Base-by-base conservation (phyloP, 1,140 invertebrate genomes). In the Ruditapes philippinarum region DNA sequence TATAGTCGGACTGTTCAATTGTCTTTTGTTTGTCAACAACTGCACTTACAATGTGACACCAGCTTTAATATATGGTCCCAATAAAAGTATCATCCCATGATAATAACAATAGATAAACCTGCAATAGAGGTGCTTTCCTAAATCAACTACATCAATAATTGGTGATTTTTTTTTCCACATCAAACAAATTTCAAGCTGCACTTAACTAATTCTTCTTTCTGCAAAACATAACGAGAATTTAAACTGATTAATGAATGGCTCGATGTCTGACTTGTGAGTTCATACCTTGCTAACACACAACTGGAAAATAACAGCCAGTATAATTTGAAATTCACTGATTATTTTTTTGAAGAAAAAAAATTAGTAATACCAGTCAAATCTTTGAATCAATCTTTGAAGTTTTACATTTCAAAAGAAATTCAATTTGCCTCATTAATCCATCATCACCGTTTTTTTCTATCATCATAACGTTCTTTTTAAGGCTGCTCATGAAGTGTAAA, bases 361-460 rank as follows among this genome's bases (percentile, higher is more conserved):
- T 70, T 78, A 25, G 42, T 78, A 57, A 31, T 11, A 54, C 22
- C 14, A 78, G 36, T 49, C 33, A 31, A 33, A 70, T 70, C 65
- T 70, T 70, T 70, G 65, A 38, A 78, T 36, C 51, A 17, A 78
- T 78, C 45, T 78, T 78, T 78, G 74, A 78, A 78, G 74, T 78
- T 25, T 78, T 49, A 54, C 36, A 78, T 78, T 78, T 78, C 74
- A 78, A 78, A 78, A 33, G 45, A 54, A 54, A 19, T 78, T 78
- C 42, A 51, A 4, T 54, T 28, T 33, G 31, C 42, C 42, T 78
- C 74, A 78, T 78, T 78, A 78, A 78, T 78, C 74, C 74, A 45
- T 78, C 74, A 49, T 78, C 33, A 38, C 42, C 17, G 45, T 51
- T 22, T 78, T n/a, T n/a, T 78, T 78, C 74, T 51, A 78, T 78